Evolutionary conservation across 2,113 vertebrate species (phyloP).

Genomic region (Pterophyllum scalare): DNA sequence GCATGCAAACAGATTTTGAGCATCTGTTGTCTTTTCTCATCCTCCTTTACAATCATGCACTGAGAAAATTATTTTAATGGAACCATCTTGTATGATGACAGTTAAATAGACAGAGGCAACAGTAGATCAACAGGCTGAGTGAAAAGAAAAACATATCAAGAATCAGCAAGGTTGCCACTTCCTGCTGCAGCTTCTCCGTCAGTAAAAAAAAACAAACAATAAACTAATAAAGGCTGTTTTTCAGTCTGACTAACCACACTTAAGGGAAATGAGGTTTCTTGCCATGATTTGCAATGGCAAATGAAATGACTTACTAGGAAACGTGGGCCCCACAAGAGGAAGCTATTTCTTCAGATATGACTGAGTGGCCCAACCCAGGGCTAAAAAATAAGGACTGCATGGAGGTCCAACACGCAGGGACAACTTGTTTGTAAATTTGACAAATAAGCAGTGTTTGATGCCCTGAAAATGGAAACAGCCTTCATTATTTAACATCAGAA

Average conservation of each 20-base stretch:
- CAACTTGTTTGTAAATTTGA: background rate
- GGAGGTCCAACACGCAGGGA: background rate
- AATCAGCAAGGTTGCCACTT: background rate
- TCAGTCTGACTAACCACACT: background rate
- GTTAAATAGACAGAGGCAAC: background rate
- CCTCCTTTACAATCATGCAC: background rate
- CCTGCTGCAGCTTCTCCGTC: background rate
- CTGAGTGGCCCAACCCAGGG: background rate
- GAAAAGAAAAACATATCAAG: background rate
- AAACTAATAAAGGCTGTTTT: slow-evolving; percentile 6
- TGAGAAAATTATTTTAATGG: background rate
- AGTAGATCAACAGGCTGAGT: background rate
- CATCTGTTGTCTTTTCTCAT: background rate
- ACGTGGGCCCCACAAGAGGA: background rate
- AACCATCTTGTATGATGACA: background rate
- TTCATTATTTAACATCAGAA: background rate
- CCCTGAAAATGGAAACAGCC: background rate
- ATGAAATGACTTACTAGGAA: background rate
- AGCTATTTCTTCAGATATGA: background rate
- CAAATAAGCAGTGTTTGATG: background rate
- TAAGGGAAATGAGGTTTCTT: background rate
- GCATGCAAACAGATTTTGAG: background rate
- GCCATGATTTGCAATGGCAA: slow-evolving; percentile 1
- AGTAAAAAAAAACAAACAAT: background rate
- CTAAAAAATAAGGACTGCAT: background rate